Percentiles rank a stretch among this genome's conserved stretches.
phyloP scores from a whole-genome alignment of 2,888 invertebrate genomes.

The Myopa tessellatipennis region DNA sequence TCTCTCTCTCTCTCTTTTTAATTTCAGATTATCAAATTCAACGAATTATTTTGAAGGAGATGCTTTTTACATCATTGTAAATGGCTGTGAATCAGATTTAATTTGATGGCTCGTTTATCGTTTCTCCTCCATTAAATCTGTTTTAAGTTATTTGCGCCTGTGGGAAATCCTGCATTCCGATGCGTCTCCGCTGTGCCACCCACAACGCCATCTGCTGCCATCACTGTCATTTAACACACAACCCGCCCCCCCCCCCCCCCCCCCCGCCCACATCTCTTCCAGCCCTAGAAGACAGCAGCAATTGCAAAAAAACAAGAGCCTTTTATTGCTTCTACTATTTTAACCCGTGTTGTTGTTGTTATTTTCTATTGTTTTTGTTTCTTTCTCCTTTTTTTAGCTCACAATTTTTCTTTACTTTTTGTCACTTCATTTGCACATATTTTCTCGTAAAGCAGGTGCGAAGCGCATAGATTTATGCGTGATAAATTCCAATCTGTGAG shows the following conservation, averaged over 20 bases:
- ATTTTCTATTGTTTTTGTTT: neutral
- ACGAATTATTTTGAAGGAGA: too few relatives aligned
- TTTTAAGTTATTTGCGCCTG: slow-evolving; percentile 13
- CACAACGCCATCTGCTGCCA: slow-evolving; percentile 8
- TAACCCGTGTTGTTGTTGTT: neutral
- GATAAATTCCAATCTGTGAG: slow-evolving; percentile 66
- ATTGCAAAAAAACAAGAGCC: neutral
- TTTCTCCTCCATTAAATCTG: slow-evolving; percentile 20
- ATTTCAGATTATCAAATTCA: too few relatives aligned
- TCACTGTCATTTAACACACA: neutral
- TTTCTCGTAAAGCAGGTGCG: slow-evolving; percentile 55
- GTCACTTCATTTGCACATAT: slow-evolving; percentile 25
- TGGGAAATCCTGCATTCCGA: slow-evolving; percentile 4
- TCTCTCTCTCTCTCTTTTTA: too few relatives aligned
- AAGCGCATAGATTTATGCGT: slow-evolving; percentile 64
- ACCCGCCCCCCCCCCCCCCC: neutral
- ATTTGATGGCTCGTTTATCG: slow-evolving; percentile 7
- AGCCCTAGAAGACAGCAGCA: neutral
- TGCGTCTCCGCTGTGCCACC: neutral
- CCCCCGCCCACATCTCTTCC: neutral
- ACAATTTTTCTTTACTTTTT: neutral
- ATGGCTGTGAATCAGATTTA: neutral
- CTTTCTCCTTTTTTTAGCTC: neutral
- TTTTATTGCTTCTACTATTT: neutral
- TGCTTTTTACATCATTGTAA: too few relatives aligned